phyloP scores from a whole-genome alignment of 2,888 invertebrate species.

The Amiota mariae region DNA sequence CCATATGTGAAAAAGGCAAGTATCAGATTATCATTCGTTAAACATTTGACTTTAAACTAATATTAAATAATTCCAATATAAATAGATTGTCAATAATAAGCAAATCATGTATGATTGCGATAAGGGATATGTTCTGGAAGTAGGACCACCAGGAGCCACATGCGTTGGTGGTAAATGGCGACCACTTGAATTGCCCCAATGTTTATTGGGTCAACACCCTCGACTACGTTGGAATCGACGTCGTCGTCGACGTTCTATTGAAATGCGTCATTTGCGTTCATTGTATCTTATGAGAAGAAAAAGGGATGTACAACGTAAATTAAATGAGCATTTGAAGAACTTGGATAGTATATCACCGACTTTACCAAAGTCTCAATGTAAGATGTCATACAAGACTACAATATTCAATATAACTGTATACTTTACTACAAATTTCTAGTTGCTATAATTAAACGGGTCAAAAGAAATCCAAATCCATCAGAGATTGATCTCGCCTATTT shows the following conservation, averaged over 20 bases:
- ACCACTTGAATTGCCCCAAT: conserved; percentile 88
- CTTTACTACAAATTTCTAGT: neutral
- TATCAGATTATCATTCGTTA: neutral
- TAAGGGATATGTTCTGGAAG: conserved; percentile 88
- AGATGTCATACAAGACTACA: no score
- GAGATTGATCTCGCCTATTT: conserved; percentile 68
- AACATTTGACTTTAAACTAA: neutral
- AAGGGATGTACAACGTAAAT: conserved; percentile 55
- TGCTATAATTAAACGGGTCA: conserved; percentile 35
- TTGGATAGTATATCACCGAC: no score
- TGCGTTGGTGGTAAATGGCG: conserved; percentile 96
- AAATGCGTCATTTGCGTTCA: conserved; percentile 66
- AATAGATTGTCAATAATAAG: conserved; percentile 85
- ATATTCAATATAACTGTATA: no score
- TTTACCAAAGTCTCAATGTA: no score
- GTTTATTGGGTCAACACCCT: conserved; percentile 90
- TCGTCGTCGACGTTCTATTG: conserved; percentile 74
- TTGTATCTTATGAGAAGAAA: conserved; percentile 63
- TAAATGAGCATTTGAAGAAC: conserved; percentile 46
- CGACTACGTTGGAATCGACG: conserved; percentile 86
- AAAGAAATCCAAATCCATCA: conserved; percentile 53
- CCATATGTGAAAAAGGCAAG: conserved; percentile 91
- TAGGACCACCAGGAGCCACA: conserved; percentile 94
- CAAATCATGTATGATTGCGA: conserved; percentile 97
- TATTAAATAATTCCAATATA: neutral